phyloP scores from a whole-genome alignment of 2,797 vertebrate species.

The Coilia nasus region DNA sequence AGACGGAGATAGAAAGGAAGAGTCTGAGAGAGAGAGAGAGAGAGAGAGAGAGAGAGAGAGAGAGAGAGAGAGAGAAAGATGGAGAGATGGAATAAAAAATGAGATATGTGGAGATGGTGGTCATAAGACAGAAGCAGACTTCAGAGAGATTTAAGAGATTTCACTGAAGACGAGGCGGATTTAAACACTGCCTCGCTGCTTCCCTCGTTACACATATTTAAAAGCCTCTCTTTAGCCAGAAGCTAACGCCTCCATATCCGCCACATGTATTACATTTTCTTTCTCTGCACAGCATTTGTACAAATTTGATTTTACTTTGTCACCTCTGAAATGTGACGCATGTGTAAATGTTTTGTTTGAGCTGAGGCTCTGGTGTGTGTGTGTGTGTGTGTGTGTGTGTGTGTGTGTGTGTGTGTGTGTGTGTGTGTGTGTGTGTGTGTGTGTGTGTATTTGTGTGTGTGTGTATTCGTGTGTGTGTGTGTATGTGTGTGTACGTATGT shows the following conservation, averaged over 20 bases:
- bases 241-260: not conserved
- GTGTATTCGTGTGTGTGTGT: not conserved
- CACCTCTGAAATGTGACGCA: not conserved
- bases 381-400: constrained; percentile 23
- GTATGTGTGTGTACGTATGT: not conserved
- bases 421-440: not conserved
- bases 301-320: constrained; percentile 7
- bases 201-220: constrained; percentile 43
- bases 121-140: constrained; percentile 47
- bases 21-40: constrained; percentile 3
- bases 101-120: constrained; percentile 23
- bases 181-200: constrained; percentile 67
- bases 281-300: not conserved
- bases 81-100: constrained; percentile 33
- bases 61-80: not conserved
- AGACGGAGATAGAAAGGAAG: not conserved
- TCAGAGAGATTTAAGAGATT: constrained; percentile 67
- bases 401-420: constrained; percentile 12
- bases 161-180: constrained; percentile 69
- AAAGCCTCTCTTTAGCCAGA: constrained; percentile 16
- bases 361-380: not conserved
- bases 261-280: not conserved
- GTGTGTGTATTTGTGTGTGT: not conserved
- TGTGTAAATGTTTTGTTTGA: constrained; percentile 26
- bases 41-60: not conserved